A percentile compares a stretch with the other conserved stretches of the same genome.
Evolutionary conservation across 2,888 invertebrate genomes (phyloP).

Genomic region (Caenorhabditis drosophilae): DNA sequence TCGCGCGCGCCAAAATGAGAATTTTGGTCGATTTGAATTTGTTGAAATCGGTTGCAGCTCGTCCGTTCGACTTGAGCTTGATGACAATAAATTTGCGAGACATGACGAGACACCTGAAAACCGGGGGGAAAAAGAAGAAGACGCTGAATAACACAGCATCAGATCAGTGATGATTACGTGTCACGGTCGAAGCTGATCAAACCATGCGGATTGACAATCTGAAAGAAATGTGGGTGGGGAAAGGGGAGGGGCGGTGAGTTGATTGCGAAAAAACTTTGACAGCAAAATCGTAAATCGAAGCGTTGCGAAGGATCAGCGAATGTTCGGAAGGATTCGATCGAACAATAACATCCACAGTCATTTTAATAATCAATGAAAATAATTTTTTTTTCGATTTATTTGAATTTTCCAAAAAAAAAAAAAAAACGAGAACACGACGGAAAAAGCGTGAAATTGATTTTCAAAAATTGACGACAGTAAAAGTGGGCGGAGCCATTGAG

Average conservation of each 20-base stretch:
- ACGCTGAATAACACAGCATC: too few relatives aligned
- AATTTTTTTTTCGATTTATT: too few relatives aligned
- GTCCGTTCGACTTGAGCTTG: constrained; percentile 16
- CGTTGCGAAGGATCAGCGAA: constrained; percentile 20
- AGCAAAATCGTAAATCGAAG: constrained; percentile 29
- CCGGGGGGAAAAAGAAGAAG: too few relatives aligned
- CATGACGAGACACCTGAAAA: constrained; percentile 9
- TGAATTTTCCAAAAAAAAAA: not conserved
- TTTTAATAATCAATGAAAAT: constrained; percentile 3
- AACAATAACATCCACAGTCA: constrained; percentile 25
- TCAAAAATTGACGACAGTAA: too few relatives aligned
- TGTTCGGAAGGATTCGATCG: constrained; percentile 23
- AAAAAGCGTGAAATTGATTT: too few relatives aligned
- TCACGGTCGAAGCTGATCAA: too few relatives aligned
- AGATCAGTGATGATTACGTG: too few relatives aligned
- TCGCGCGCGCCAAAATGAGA: constrained; percentile 24
- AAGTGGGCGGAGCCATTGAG: constrained; percentile 16
- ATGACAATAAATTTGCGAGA: constrained; percentile 26
- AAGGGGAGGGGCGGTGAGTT: not conserved
- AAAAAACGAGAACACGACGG: not conserved
- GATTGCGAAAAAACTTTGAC: constrained; percentile 21
- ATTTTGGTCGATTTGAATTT: too few relatives aligned
- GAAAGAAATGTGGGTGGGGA: not conserved
- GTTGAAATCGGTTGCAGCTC: constrained; percentile 4
- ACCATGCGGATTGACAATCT: too few relatives aligned